A percentile compares a stretch with the other conserved stretches of the same genome.
Evolutionary conservation across 1,140 invertebrate genomes (phyloP).

Genomic region (Platyscapa corneri): DNA sequence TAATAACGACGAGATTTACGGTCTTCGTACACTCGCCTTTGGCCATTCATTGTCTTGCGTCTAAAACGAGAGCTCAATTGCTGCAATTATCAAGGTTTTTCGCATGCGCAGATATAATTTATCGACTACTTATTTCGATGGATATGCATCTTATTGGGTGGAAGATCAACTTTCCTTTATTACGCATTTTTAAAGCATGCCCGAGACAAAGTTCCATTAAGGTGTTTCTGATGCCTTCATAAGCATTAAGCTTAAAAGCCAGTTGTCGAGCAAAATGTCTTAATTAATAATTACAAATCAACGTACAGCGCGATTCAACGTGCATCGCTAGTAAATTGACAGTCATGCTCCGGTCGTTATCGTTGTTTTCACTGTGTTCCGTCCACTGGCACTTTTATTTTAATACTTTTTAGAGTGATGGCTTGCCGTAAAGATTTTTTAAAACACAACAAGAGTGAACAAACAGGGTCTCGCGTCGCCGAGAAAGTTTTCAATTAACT

Average conservation of each 20-base stretch:
- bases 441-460: neutral
- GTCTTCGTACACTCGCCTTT: too few species aligned
- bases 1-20: too few species aligned
- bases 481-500: neutral
- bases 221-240: neutral
- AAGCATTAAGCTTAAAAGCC: neutral
- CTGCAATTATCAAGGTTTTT: too few species aligned
- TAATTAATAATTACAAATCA: neutral
- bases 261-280: neutral
- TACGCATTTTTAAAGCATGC: neutral
- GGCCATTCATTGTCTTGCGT: too few species aligned
- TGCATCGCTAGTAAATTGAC: neutral
- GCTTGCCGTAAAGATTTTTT: neutral
- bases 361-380: neutral
- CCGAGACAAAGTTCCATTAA: neutral
- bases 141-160: too few species aligned
- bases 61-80: too few species aligned
- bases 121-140: neutral
- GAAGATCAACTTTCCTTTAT: neutral
- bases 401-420: neutral
- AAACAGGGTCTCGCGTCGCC: neutral
- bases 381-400: neutral
- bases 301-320: too few species aligned
- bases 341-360: neutral
- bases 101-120: neutral